Evolutionary conservation across 2,113 vertebrate genomes (phyloP).

Genomic region (Notarius quadriscutis): DNA sequence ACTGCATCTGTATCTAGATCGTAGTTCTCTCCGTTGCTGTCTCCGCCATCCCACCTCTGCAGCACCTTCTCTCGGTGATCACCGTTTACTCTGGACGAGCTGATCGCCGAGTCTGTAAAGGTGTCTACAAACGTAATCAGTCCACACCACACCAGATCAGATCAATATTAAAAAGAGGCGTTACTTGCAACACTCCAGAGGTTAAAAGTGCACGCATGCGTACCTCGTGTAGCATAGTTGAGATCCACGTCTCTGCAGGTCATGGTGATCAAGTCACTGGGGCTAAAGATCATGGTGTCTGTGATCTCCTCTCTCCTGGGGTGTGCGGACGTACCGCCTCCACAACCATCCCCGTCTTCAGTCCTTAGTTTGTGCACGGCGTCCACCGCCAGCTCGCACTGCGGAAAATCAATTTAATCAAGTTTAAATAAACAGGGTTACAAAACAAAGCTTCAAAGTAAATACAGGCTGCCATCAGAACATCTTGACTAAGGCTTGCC

Average conservation of each 20-base stretch:
- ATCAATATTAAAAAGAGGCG: not conserved
- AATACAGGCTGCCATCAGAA: not conserved
- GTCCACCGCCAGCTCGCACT: constrained; percentile 91
- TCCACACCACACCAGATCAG: not conserved
- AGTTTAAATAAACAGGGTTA: not conserved
- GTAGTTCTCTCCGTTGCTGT: constrained; percentile 86
- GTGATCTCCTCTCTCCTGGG: constrained; percentile 88
- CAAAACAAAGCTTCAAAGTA: not conserved
- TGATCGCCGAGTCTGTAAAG: constrained; percentile 87
- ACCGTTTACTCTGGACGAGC: constrained; percentile 82
- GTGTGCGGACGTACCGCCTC: constrained; percentile 60
- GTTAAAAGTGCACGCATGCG: constrained; percentile 60
- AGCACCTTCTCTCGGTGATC: constrained; percentile 90
- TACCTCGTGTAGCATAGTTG: constrained; percentile 89
- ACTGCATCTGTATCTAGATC: constrained; percentile 87
- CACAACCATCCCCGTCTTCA: constrained; percentile 70
- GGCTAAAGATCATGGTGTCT: constrained; percentile 91
- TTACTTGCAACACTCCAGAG: not conserved
- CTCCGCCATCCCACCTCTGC: constrained; percentile 89
- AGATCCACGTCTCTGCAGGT: constrained; percentile 89
- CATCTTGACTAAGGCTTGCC: not conserved
- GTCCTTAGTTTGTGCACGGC: constrained; percentile 81
- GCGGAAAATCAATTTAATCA: not conserved
- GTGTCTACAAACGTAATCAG: constrained; percentile 70
- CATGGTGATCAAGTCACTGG: constrained; percentile 84